Base-by-base conservation (phyloP, 2,888 invertebrate species). In the Drosophila buzzatii region DNA sequence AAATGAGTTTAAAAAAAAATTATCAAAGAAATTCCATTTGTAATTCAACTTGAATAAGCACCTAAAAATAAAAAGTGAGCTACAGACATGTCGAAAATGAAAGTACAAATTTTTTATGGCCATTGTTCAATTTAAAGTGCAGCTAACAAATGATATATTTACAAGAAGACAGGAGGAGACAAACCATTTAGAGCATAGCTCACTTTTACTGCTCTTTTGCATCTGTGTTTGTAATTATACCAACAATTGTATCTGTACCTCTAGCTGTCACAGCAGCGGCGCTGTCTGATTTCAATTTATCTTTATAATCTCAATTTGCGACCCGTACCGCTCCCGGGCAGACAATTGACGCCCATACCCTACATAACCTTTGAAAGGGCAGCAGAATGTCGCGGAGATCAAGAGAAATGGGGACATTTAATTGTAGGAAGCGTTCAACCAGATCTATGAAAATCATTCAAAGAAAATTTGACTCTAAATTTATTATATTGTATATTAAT, bases 221-320 rank as follows among this genome's bases (percentile, higher is more conserved):
- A 42, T 37, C 12, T 57, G 57, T 47, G 41, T 41, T n/a, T 41
- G 41, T 8, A 41, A n/a, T 41, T 16, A n/a, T 39, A 39, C 37
- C 37, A 37, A 37, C 37, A 52, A 37, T 35, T 52, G 57, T 42
- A 41, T 52, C 41, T 53, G 31, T 41, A 47, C 37, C 62, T 70
- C 35, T 63, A 52, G 47, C 64, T 61, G 63, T 57, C 59, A n/a
- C 27, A 63, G 76, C 75, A 79, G 76, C 78, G 76, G 78, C 58
- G 66, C 70, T 59, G 70, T 81, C 73, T 79, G 61, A 74, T 67
- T 79, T 82, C 85, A 88, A 85, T 88, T 85, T 79, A 87, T 79
- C 81, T 85, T 76, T 71, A 81, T 87, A 83, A 75, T 82, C 87
- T 84, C 70, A 85, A 86, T 87, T 84, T 84, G 80, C 60, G 45